These are phyloP conservation scores for Pachydiplax longipennis DNA, from an alignment of 2,888 invertebrate genomes.

Conservation along the genomic window DNA sequence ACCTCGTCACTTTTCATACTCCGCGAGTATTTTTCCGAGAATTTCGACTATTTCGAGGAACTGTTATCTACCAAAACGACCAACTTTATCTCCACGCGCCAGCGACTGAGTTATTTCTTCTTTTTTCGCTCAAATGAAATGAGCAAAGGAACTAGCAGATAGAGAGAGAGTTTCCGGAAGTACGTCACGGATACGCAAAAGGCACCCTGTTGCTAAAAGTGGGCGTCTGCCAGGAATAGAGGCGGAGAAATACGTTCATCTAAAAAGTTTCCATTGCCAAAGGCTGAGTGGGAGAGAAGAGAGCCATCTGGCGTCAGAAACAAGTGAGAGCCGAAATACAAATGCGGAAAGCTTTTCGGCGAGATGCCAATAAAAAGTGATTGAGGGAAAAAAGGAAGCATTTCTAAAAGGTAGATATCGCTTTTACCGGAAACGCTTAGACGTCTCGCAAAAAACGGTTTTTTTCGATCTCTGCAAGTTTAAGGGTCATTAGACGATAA, in stretches of 20 bases:
- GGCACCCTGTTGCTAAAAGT: neutral
- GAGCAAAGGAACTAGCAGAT: neutral
- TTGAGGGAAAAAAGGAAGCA: neutral
- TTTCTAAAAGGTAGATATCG: neutral
- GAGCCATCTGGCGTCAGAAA: neutral
- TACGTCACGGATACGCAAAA: neutral
- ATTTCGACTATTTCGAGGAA: too few relatives aligned
- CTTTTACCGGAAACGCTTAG: neutral
- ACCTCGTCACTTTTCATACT: too few relatives aligned
- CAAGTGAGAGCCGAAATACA: neutral
- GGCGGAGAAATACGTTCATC: neutral
- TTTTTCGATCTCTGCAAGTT: neutral
- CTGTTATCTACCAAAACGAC: too few relatives aligned
- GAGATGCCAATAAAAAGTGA: neutral
- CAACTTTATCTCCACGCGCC: neutral
- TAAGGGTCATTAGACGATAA: neutral
- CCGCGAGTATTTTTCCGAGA: too few relatives aligned
- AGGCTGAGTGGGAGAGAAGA: neutral
- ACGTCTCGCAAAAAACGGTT: neutral
- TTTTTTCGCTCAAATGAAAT: neutral
- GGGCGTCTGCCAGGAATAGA: neutral
- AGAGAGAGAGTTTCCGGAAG: neutral
- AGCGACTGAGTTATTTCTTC: neutral
- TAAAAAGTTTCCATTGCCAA: neutral
- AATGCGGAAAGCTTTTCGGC: neutral